These are phyloP conservation scores for Harpagifer antarcticus DNA, from an alignment of 2,797 vertebrate genomes.

Conservation along the genomic window DNA sequence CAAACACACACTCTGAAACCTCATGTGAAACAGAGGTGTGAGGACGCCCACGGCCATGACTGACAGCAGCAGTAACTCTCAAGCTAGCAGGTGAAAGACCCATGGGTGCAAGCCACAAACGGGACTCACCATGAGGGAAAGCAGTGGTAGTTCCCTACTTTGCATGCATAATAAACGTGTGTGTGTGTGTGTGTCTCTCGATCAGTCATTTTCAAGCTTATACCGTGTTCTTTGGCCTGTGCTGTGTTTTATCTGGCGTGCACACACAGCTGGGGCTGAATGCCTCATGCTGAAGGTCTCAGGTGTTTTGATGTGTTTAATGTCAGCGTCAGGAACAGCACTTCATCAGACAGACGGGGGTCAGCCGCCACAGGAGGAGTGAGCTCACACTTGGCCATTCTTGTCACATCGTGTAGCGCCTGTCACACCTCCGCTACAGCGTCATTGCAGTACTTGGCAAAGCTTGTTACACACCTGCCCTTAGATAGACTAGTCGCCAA, in stretches of 20 bases:
- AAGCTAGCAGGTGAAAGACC: constrained; percentile 30
- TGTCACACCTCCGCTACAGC: constrained; percentile 48
- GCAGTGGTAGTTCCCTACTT: constrained; percentile 22
- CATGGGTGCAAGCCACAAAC: constrained; percentile 21
- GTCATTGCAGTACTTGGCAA: constrained; percentile 38
- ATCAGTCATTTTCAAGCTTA: neutral
- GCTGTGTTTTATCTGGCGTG: constrained; percentile 27
- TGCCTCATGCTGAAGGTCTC: constrained; percentile 22
- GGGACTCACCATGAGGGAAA: constrained; percentile 19
- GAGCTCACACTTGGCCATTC: constrained; percentile 36
- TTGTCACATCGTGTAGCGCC: constrained; percentile 42
- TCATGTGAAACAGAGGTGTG: constrained; percentile 3
- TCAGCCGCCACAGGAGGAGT: constrained; percentile 46
- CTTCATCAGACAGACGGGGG: constrained; percentile 57
- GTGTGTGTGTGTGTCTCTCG: neutral
- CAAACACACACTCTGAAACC: constrained; percentile 23
- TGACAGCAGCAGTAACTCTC: constrained; percentile 31
- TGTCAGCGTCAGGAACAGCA: constrained; percentile 36
- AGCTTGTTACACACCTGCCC: constrained; percentile 62
- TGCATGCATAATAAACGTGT: constrained; percentile 21
- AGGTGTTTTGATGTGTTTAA: constrained; percentile 59
- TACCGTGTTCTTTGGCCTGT: constrained; percentile 30
- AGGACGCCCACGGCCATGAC: constrained; percentile 29
- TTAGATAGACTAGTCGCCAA: constrained; percentile 32
- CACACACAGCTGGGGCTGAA: constrained; percentile 24